phyloP scores from a whole-genome alignment of 2,113 vertebrate genomes.

The Symphodus melops region DNA sequence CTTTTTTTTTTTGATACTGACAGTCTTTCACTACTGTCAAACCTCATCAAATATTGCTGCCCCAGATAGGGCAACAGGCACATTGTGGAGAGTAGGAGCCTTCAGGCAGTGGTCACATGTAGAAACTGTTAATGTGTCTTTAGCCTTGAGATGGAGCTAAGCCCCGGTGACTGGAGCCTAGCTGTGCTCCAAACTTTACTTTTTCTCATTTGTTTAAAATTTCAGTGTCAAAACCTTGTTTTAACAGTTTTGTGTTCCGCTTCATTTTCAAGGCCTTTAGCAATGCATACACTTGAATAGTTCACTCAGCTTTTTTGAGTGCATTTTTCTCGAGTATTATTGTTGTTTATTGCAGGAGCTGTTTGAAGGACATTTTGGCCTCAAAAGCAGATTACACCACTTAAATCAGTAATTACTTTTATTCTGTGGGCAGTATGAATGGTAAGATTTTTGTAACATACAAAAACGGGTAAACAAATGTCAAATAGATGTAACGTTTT shows the following conservation, averaged over 20 bases:
- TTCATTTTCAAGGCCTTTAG: slow-evolving; percentile 7
- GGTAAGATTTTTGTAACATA: background rate
- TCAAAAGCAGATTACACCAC: background rate
- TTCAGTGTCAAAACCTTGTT: background rate
- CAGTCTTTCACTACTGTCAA: slow-evolving; percentile 77
- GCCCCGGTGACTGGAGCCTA: slow-evolving; percentile 3
- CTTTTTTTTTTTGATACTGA: slow-evolving; percentile 70
- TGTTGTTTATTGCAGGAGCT: background rate
- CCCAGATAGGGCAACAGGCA: slow-evolving; percentile 69
- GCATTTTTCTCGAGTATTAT: background rate
- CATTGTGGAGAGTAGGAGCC: slow-evolving; percentile 49
- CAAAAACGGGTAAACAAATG: background rate
- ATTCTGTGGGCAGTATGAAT: background rate
- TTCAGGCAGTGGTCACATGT: slow-evolving; percentile 62
- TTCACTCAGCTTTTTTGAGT: background rate
- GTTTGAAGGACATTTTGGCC: background rate
- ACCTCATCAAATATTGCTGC: slow-evolving; percentile 77
- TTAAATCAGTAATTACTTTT: background rate
- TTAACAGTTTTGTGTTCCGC: background rate
- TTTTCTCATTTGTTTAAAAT: slow-evolving; percentile 4
- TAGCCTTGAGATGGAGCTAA: slow-evolving; percentile 52
- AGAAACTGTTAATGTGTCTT: slow-evolving; percentile 42
- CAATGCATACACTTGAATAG: background rate
- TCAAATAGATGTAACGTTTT: background rate
- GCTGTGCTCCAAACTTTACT: slow-evolving; percentile 13